A percentile compares a stretch with the other conserved stretches of the same genome.
phyloP scores from a whole-genome alignment of 2,888 invertebrate species.

The Bugulina stolonifera region DNA sequence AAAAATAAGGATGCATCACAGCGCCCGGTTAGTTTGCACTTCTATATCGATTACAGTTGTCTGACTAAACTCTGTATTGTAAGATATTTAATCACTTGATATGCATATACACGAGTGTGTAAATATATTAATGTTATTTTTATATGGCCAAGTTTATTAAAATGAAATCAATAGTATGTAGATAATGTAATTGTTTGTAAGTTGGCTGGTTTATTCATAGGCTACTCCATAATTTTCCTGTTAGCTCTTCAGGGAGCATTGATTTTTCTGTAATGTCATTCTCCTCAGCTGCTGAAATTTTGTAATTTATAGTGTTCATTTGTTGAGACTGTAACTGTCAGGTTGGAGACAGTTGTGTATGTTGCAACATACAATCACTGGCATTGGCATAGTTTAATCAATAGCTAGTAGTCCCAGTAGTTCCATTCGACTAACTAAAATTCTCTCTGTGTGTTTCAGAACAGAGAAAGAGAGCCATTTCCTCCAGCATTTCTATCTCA shows the following conservation, averaged over 20 bases:
- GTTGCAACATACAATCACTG: not conserved
- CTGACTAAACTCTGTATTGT: too few species aligned
- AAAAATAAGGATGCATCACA: not conserved
- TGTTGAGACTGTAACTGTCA: too few species aligned
- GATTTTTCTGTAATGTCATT: not conserved
- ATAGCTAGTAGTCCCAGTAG: not conserved
- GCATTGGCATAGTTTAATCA: not conserved
- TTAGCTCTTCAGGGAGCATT: not conserved
- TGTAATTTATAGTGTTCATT: too few species aligned
- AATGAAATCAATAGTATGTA: too few species aligned
- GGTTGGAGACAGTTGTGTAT: not conserved
- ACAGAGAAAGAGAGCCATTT: not conserved
- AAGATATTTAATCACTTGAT: too few species aligned
- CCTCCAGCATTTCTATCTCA: not conserved
- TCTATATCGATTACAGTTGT: too few species aligned
- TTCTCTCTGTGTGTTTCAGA: conserved; percentile 1
- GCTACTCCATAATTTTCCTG: not conserved
- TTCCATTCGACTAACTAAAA: too few species aligned
- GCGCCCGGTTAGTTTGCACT: not conserved
- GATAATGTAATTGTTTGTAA: too few species aligned
- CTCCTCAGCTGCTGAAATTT: too few species aligned
- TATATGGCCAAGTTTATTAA: too few species aligned
- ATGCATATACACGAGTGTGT: too few species aligned
- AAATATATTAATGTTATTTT: too few species aligned
- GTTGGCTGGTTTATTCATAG: not conserved